Evolutionary conservation across 53 echinoderm and acorn worm species (phyloP).

Genomic region (Antedon mediterranea): DNA sequence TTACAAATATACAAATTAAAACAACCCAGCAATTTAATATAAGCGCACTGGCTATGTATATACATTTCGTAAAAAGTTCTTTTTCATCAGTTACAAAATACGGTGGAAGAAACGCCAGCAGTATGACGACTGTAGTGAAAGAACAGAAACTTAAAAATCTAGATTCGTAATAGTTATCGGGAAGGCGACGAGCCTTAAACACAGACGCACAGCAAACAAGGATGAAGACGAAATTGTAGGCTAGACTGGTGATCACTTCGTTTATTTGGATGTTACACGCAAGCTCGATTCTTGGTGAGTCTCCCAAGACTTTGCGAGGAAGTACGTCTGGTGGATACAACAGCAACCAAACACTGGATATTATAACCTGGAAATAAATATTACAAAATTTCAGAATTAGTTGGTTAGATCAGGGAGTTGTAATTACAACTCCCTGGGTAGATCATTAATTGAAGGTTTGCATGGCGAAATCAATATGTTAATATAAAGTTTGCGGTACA

Average conservation of each 20-base stretch:
- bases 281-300: slow-evolving; percentile 24
- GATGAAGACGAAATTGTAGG: slow-evolving; percentile 44
- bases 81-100: slow-evolving; percentile 4
- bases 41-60: slow-evolving; percentile 48
- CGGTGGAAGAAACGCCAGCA: slow-evolving; percentile 28
- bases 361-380: slow-evolving; percentile 29
- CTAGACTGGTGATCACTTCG: slow-evolving; percentile 40
- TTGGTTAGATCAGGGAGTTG: too few species aligned
- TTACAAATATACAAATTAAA: slow-evolving; percentile 55
- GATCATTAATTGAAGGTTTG: too few species aligned
- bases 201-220: slow-evolving; percentile 39
- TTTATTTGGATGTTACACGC: slow-evolving; percentile 32
- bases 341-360: slow-evolving; percentile 34
- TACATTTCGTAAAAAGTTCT: not conserved
- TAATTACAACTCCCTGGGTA: too few species aligned
- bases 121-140: slow-evolving; percentile 30
- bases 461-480: too few species aligned
- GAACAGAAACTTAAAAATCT: slow-evolving; percentile 49
- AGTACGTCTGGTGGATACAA: slow-evolving; percentile 23
- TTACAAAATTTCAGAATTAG: too few species aligned
- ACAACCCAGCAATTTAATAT: slow-evolving; percentile 75
- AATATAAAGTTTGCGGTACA: too few species aligned
- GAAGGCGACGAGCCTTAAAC: slow-evolving; percentile 58
- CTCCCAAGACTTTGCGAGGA: slow-evolving; percentile 8
- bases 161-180: slow-evolving; percentile 81